phyloP scores from a whole-genome alignment of 2,888 invertebrate species.

The Patella caerulea region DNA sequence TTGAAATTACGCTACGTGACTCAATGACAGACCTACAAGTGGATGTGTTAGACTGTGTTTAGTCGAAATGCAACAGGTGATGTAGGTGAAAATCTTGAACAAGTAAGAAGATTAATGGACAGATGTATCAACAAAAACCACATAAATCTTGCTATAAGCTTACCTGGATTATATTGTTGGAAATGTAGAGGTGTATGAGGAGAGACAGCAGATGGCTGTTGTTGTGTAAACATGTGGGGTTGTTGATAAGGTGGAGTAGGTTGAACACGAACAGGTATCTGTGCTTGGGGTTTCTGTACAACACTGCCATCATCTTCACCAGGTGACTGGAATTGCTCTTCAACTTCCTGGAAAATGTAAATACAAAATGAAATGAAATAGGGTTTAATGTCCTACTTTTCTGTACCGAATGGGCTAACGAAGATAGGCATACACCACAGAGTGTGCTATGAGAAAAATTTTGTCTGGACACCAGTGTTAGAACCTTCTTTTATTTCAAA shows the following conservation, averaged over 20 bases:
- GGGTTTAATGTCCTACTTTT: background rate
- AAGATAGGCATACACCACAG: too few species aligned
- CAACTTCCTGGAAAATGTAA: conserved; percentile 6
- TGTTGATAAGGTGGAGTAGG: conserved; percentile 9
- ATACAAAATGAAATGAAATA: background rate
- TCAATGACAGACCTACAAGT: too few species aligned
- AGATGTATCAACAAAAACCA: too few species aligned
- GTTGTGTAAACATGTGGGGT: background rate
- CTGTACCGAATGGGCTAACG: background rate
- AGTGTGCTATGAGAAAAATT: too few species aligned
- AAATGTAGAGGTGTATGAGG: background rate
- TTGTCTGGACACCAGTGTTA: too few species aligned
- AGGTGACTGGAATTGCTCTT: background rate
- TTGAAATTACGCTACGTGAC: too few species aligned
- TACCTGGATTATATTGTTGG: conserved; percentile 1
- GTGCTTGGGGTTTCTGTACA: conserved; percentile 7
- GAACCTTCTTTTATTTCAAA: too few species aligned
- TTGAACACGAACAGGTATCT: conserved; percentile 11
- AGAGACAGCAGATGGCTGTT: background rate
- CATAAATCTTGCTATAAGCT: too few species aligned
- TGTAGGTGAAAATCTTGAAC: too few species aligned
- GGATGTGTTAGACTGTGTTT: too few species aligned
- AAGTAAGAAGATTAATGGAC: too few species aligned
- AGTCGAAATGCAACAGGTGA: too few species aligned
- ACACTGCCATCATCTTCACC: background rate